phyloP scores from a whole-genome alignment of 2,888 invertebrate species.

The Apodemia mormo region DNA sequence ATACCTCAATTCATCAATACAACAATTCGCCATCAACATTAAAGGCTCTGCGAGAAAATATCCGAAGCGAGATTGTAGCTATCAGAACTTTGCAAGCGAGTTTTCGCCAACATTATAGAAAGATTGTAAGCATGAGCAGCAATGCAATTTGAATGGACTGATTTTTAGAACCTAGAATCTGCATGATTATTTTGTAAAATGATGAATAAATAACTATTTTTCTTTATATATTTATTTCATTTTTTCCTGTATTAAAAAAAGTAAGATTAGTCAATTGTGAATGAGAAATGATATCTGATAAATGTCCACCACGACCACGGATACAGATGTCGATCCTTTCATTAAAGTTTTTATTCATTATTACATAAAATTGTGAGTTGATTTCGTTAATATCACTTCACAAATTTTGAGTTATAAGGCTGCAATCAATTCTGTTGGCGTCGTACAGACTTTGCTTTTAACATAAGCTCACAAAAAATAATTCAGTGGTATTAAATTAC shows the following conservation, averaged over 20 bases:
- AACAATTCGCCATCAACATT: slow-evolving; percentile 30
- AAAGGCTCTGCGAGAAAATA: slow-evolving; percentile 32
- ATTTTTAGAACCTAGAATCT: slow-evolving; percentile 14
- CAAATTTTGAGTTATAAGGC: too few species aligned
- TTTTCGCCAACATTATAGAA: slow-evolving; percentile 27
- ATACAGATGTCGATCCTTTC: too few species aligned
- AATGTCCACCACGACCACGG: too few species aligned
- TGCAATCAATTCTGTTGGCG: too few species aligned
- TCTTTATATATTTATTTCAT: neutral
- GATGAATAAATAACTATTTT: slow-evolving; percentile 7
- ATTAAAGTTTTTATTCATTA: too few species aligned
- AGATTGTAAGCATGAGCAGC: slow-evolving; percentile 13
- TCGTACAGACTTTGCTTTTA: too few species aligned
- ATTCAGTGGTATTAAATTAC: too few species aligned
- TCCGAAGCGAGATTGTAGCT: slow-evolving; percentile 33
- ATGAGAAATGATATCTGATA: too few species aligned
- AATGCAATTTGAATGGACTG: neutral
- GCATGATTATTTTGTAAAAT: neutral
- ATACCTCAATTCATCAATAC: slow-evolving; percentile 30
- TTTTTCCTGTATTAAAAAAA: neutral
- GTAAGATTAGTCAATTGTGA: too few species aligned
- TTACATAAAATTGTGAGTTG: too few species aligned
- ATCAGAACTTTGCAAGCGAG: slow-evolving; percentile 26
- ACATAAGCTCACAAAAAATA: too few species aligned
- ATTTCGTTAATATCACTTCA: too few species aligned